Base-by-base conservation (phyloP, 2,888 invertebrate species). In the Hydraecia micacea region DNA sequence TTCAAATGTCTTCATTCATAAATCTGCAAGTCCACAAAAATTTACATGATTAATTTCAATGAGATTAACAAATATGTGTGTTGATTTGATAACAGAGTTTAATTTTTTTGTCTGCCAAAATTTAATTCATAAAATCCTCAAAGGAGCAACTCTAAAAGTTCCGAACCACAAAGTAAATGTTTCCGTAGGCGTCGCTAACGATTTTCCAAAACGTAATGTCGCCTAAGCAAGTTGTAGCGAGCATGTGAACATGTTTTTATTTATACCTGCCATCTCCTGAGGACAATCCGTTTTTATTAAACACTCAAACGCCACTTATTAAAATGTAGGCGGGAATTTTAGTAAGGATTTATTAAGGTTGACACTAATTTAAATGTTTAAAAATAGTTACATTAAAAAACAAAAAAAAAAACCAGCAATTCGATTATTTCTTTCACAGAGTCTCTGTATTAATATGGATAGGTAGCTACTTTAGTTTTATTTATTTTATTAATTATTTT, bases 241-340 rank as follows among this genome's bases (percentile, higher is more conserved):
- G 92, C 91, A 91, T 91, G 89, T 90, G 91, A 91, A 91, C 90
- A 86, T 92, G 91, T 93, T 93, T 93, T 95, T 94, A 92, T 92
- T 93, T 90, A 88, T 88, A 89, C 91, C 90, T 88, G 89, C 87
- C 91, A 88, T 89, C 90, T 90, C 86, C 89, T 89, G 91, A 91
- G 91, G 88, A 95, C 95, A 94, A 95, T 95, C 95, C 95, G 93
- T 95, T 95, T 88, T 96, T 95, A 95, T 95, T 95, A 95, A 96
- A 94, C 93, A 94, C 95, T 95, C 93, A 93, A 93, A 93, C 90
- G 92, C 91, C 95, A 94, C 96, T 96, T 95, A 95, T 95, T 95
- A 94, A 95, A 94, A 93, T 92, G 94, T 95, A 93, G 94, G 95
- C 94, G 95, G 94, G 91, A 92, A 92, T 94, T 94, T 87, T 78